Evolutionary conservation across 1,140 invertebrate species (phyloP).

Genomic region (Lepidurus packardi): DNA sequence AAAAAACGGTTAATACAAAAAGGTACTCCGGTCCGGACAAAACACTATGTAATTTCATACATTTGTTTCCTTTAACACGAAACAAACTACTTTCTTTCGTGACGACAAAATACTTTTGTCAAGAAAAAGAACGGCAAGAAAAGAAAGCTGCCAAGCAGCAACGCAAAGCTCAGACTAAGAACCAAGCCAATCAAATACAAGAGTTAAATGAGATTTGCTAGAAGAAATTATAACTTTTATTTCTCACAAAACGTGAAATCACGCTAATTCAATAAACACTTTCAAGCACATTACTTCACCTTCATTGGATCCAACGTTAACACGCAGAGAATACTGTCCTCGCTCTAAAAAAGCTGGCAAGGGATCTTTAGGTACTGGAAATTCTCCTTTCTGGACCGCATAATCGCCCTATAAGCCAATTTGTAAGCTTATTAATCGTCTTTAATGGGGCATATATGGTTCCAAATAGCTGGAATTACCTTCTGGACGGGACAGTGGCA

Average conservation of each 20-base stretch:
- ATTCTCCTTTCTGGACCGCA: constrained; percentile 19
- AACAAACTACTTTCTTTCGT: too few relatives aligned
- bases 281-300: constrained; percentile 29
- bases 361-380: constrained; percentile 26
- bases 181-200: constrained; percentile 2
- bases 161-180: constrained; percentile 26
- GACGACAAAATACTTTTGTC: too few relatives aligned
- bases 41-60: too few relatives aligned
- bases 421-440: background rate
- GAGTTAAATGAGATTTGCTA: background rate
- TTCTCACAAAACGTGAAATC: background rate
- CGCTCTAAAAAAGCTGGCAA: constrained; percentile 29
- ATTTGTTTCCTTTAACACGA: too few relatives aligned
- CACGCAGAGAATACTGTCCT: constrained; percentile 25
- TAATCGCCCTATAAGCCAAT: constrained; percentile 25
- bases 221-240: background rate
- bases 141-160: constrained; percentile 33
- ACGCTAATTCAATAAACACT: constrained; percentile 22
- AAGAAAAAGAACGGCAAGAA: constrained; percentile 20
- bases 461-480: constrained; percentile 3
- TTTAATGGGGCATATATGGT: background rate
- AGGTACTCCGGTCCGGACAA: too few relatives aligned
- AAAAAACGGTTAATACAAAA: too few relatives aligned
- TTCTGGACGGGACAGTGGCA: constrained; percentile 30
- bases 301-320: background rate